Conservation (phyloP, 2,113 vertebrate species). For the Gobiocypris rarus region DNA sequence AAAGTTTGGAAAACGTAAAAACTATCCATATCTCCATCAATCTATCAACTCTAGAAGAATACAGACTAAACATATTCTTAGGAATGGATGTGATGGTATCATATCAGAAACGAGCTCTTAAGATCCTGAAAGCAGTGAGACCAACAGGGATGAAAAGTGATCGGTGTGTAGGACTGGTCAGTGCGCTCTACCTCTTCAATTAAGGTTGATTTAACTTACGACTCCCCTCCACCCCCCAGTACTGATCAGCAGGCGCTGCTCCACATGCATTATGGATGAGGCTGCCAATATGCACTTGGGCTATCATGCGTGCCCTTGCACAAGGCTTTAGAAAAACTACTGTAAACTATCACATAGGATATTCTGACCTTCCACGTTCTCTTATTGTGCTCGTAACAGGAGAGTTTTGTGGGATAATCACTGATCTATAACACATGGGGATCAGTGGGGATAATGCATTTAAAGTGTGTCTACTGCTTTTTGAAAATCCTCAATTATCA, state of each 20-base stretch:
- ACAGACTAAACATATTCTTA: background rate
- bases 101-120: background rate
- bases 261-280: slow-evolving; percentile 94
- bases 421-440: background rate
- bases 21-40: background rate
- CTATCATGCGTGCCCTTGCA: slow-evolving; percentile 88
- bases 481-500: background rate
- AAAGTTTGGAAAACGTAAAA: slow-evolving; percentile 5
- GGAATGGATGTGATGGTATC: background rate
- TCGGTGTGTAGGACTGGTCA: slow-evolving; percentile 64
- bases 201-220: slow-evolving; percentile 85
- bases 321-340: slow-evolving; percentile 64
- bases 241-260: slow-evolving; percentile 83
- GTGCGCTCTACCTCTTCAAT: slow-evolving; percentile 86
- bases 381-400: slow-evolving; percentile 26
- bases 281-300: slow-evolving; percentile 89
- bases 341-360: slow-evolving; percentile 64
- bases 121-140: slow-evolving; percentile 12
- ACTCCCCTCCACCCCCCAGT: slow-evolving; percentile 74
- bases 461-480: background rate
- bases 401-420: background rate
- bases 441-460: background rate
- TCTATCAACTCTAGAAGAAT: background rate
- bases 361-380: slow-evolving; percentile 55
- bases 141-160: slow-evolving; percentile 38